phyloP scores from a whole-genome alignment of 2,888 invertebrate species.

The Serripes groenlandicus region DNA sequence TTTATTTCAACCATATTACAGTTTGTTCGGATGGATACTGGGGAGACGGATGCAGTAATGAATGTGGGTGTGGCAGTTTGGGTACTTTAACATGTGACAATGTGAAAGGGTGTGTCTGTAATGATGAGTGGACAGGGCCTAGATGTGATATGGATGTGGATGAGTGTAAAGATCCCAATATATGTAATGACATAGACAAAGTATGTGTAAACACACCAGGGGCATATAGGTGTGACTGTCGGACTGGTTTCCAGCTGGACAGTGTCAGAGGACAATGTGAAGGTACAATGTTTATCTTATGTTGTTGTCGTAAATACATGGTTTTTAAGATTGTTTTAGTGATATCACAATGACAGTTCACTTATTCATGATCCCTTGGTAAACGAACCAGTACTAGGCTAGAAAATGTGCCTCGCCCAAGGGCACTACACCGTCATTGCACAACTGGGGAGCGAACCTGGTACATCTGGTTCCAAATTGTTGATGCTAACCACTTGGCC shows the following conservation, averaged over 20 bases:
- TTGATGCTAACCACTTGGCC: no score
- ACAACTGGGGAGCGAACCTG: no score
- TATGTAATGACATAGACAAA: constrained; percentile 32
- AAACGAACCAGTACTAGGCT: no score
- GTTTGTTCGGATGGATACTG: background rate
- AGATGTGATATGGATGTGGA: constrained; percentile 45
- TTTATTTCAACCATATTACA: no score
- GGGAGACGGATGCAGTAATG: background rate
- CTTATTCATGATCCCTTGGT: no score
- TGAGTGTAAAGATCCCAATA: constrained; percentile 36
- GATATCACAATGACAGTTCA: no score
- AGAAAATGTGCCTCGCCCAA: no score
- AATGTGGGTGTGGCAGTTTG: background rate
- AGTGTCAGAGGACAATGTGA: constrained; percentile 7
- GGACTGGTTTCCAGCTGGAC: constrained; percentile 20
- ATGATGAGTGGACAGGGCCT: constrained; percentile 42
- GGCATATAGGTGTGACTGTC: constrained; percentile 48
- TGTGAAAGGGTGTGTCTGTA: constrained; percentile 49
- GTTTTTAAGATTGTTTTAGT: no score
- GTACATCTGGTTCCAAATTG: no score
- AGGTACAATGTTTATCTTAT: background rate
- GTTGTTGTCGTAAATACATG: no score
- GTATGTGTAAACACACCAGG: constrained; percentile 48
- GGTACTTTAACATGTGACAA: constrained; percentile 42
- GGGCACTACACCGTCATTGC: no score